Base-by-base conservation (phyloP, 2,797 vertebrate genomes). In the Crenichthys baileyi region DNA sequence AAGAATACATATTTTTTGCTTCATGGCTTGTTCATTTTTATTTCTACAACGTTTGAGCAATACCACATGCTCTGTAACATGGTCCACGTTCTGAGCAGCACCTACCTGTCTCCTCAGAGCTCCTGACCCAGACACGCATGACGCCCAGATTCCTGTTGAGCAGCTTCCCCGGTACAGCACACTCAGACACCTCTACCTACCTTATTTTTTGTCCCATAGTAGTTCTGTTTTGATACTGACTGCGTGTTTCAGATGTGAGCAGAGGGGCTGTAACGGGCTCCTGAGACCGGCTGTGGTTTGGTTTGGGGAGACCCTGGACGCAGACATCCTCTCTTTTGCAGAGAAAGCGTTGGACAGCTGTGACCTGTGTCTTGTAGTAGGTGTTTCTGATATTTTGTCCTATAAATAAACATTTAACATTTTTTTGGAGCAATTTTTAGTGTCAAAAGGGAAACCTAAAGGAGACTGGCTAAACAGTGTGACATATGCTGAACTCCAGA, bases 231-330 rank as follows among this genome's bases (percentile, higher is more conserved):
- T 81, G 63, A 36, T 13, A 5, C 0, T 0, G 1, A n/a, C 2
- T 70, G 79, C 82, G 18, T 84, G 68, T 81, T 65, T 68, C 90
- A 98, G 98, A 91, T 99, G 98, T 76, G 96, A 97, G 85, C 95
- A 96, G 78, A 87, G 86, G 0, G 94, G 87, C 16, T 99, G 98
- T 77, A 91, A 84, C 0, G 98, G 97, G 61, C 96, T 98, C 68
- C 94, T 99, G 81, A 96, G 98, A 61, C 98, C 98, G 71, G 96
- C 97, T 0, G 97, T 99, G 0, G 97, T 99, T 60, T 99, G 98
- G 98, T 99, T 99, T 79, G 98, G 98, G 24, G 98, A 99, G 88
- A 95, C 96, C 63, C 95, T 99, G 91, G 96, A 99, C 88, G 94
- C 97, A 0, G 90, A 94, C 8, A 20, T 97, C 77, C 94, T 99